phyloP scores from a whole-genome alignment of 2,113 vertebrate genomes.

The Turnix velox region DNA sequence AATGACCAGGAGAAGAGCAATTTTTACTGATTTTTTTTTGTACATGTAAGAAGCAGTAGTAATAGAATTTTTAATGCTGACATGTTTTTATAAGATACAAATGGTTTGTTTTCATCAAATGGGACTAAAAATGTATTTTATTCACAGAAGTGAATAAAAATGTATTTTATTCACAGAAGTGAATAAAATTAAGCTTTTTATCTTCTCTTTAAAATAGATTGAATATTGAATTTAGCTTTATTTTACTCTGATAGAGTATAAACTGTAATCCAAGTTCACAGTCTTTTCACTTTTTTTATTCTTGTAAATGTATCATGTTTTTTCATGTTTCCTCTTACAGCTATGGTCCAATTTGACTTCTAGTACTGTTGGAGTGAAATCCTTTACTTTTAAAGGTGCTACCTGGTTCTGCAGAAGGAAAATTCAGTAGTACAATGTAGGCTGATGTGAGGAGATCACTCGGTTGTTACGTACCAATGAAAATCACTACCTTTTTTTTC shows the following conservation, averaged over 20 bases:
- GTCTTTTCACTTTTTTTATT: neutral
- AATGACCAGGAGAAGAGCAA: neutral
- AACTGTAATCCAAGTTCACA: neutral
- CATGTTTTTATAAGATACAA: neutral
- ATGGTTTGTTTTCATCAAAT: neutral
- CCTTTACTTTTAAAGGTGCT: neutral
- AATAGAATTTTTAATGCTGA: neutral
- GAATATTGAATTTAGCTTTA: neutral
- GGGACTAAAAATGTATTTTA: neutral
- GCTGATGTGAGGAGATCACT: conserved; percentile 68
- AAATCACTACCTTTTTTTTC: conserved; percentile 79
- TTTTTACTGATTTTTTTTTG: neutral
- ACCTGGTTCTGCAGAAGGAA: neutral
- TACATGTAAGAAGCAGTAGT: neutral
- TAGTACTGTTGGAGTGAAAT: rapidly evolving
- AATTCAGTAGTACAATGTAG: too few relatives aligned
- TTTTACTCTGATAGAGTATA: neutral
- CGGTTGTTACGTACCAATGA: conserved; percentile 88
- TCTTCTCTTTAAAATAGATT: neutral
- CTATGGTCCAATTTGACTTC: neutral
- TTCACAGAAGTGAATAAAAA: neutral
- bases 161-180: neutral
- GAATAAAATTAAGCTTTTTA: neutral
- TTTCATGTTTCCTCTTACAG: rapidly evolving
- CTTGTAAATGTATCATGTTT: rapidly evolving